These are phyloP conservation scores for Triplophysa tibetana DNA, from an alignment of 2,113 vertebrate species.

Conservation along the genomic window DNA sequence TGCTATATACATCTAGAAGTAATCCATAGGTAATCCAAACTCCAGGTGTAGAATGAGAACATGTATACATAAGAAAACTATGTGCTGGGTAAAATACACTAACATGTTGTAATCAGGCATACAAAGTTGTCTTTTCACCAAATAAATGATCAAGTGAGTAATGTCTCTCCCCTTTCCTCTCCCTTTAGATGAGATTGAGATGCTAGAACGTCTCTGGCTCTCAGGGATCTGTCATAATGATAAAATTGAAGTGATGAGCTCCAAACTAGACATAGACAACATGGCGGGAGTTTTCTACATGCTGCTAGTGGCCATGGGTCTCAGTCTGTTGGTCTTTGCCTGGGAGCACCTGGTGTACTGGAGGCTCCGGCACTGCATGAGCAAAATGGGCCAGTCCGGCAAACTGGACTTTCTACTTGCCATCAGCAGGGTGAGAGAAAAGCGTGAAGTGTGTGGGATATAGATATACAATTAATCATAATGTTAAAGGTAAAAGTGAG, in stretches of 20 bases:
- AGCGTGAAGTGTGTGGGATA: background rate
- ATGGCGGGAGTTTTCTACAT: slow-evolving; percentile 94
- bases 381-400: slow-evolving; percentile 78
- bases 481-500: background rate
- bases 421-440: slow-evolving; percentile 80
- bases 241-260: slow-evolving; percentile 93
- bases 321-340: slow-evolving; percentile 86
- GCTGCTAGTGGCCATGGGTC: slow-evolving; percentile 89
- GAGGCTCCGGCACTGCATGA: slow-evolving; percentile 85
- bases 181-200: slow-evolving; percentile 85
- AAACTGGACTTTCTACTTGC: slow-evolving; percentile 87
- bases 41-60: too few species aligned
- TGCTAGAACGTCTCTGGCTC: slow-evolving; percentile 88
- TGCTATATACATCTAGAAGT: too few species aligned
- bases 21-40: too few species aligned
- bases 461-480: background rate
- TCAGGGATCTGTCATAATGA: slow-evolving; percentile 91
- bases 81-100: too few species aligned
- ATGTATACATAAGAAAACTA: too few species aligned
- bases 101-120: background rate
- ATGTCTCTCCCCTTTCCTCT: background rate
- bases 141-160: background rate
- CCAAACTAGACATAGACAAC: slow-evolving; percentile 91
- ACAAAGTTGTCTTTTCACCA: background rate
- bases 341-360: slow-evolving; percentile 91